Evolutionary conservation across 2,888 invertebrate genomes (phyloP).

Genomic region (Phalera bucephala): DNA sequence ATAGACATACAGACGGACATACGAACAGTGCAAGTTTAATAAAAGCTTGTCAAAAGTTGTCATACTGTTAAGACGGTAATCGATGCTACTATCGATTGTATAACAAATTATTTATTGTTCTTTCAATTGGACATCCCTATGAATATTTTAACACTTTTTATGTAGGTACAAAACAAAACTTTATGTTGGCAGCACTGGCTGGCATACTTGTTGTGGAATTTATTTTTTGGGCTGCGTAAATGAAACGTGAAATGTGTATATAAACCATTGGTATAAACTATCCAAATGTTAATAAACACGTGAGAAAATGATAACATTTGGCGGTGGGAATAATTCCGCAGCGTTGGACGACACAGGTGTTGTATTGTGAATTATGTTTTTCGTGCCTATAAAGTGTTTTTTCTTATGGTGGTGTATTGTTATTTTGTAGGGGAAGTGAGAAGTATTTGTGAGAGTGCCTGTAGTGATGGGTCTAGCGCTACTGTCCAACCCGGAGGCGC

Average conservation of each 20-base stretch:
- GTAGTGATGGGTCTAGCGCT: slow-evolving; percentile 79
- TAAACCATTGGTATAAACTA: slow-evolving; percentile 56
- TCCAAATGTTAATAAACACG: slow-evolving; percentile 65
- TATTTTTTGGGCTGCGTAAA: slow-evolving; percentile 51
- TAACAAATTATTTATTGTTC: too few species aligned
- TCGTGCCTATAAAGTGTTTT: slow-evolving; percentile 13
- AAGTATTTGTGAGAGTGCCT: slow-evolving; percentile 79
- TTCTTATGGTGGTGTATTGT: slow-evolving; percentile 27
- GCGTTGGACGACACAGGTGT: slow-evolving; percentile 73
- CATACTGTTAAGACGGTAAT: too few species aligned
- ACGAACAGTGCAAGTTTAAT: too few species aligned
- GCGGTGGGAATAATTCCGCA: slow-evolving; percentile 65
- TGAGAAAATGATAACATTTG: slow-evolving; percentile 76
- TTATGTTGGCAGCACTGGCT: slow-evolving; percentile 14
- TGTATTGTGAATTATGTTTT: slow-evolving; percentile 24
- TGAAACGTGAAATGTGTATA: slow-evolving; percentile 48
- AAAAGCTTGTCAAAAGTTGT: too few species aligned
- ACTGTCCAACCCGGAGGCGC: slow-evolving; percentile 69
- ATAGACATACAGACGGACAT: too few species aligned
- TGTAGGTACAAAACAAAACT: not conserved
- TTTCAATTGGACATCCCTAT: too few species aligned
- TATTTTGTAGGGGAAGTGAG: slow-evolving; percentile 69
- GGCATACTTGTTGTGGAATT: slow-evolving; percentile 56
- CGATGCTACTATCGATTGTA: too few species aligned
- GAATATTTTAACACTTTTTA: too few species aligned